Conservation (phyloP, 92 coral and sea anemone genomes). For the Porites divaricata region DNA sequence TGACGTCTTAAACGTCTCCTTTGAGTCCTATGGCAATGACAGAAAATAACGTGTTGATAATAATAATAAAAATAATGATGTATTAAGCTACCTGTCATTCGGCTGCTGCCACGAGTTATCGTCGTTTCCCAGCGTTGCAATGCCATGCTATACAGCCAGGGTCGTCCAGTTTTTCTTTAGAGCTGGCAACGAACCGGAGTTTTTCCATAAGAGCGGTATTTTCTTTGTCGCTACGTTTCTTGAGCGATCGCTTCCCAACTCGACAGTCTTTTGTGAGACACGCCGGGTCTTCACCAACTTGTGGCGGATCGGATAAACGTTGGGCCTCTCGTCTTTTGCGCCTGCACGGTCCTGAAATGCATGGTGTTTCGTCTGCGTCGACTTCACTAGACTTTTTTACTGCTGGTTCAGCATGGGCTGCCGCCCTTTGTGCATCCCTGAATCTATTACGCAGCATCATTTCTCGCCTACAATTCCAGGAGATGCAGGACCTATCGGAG, state of each 20-base stretch:
- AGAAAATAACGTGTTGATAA: too few species aligned
- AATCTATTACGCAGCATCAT: conserved; percentile 1
- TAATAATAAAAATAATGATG: background rate
- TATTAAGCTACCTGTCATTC: too few species aligned
- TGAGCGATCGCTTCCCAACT: conserved; percentile 21
- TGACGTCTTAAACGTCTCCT: too few species aligned
- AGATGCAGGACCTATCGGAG: background rate
- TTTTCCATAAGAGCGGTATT: background rate
- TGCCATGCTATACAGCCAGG: conserved; percentile 22
- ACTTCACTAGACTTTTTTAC: conserved; percentile 8
- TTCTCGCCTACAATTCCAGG: conserved; percentile 18
- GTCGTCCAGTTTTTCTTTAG: background rate
- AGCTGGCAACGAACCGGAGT: background rate
- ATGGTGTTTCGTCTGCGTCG: conserved; percentile 14
- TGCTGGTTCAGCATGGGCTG: background rate
- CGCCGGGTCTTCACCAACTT: background rate
- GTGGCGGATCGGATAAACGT: background rate
- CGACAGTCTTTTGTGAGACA: conserved; percentile 34
- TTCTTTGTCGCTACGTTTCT: background rate
- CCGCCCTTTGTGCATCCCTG: background rate
- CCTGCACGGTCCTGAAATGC: conserved; percentile 19
- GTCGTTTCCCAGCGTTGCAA: background rate
- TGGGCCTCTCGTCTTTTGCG: conserved; percentile 20
- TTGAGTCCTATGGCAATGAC: too few species aligned
- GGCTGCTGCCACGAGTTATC: background rate